Base-by-base conservation (phyloP, 2,888 invertebrate genomes). In the Panzeria rudis region DNA sequence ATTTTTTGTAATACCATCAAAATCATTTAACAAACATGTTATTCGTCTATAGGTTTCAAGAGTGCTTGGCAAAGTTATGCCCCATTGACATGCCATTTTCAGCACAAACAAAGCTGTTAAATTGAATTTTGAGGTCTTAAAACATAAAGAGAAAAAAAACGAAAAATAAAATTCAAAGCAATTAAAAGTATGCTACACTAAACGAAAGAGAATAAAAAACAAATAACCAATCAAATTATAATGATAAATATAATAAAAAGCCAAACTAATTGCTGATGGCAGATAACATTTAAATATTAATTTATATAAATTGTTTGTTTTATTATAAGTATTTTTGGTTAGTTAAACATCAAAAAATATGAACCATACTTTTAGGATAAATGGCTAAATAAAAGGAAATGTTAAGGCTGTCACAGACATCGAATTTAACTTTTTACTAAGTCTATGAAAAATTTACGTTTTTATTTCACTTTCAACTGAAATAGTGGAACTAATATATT, bases 61-160 rank as follows among this genome's bases (percentile, higher is more conserved):
- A 23, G 17, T 32, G 35, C 35, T 35, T 20, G 17, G 17, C 13
- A 72, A n/a, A 52, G 56, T 81, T 81, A 81, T 80, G 75, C 44
- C 17, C n/a, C 56, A 54, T 75, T 81, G 78, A 61, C 86, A 86
- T 86, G 81, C 52, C 66, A 83, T 52, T 69, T 23, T n/a, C 38
- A 61, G 56, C 20, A 66, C 23, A 68, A 56, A 5, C 56, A 66
- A 77, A 77, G 25, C 50, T 71, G 23, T 32, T 41, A 69, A 77
- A 84, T 78, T 80, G 80, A 84, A 77, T 68, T 68, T 75, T 80
- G 79, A 29, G 79, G 84, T 78, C 72, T 52, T 29, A n/a, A 68
- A 73, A 76, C n/a, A 38, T 11, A 15, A 23, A 32, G 29, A 25
- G 2, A 8, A 64, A 59, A 17, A 50, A 64, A 3, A 4, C 23